Evolutionary conservation across 1,140 invertebrate genomes (phyloP), one percentile per base, ranked within the genome.

Genomic region (Zaprionus africanus): DNA sequence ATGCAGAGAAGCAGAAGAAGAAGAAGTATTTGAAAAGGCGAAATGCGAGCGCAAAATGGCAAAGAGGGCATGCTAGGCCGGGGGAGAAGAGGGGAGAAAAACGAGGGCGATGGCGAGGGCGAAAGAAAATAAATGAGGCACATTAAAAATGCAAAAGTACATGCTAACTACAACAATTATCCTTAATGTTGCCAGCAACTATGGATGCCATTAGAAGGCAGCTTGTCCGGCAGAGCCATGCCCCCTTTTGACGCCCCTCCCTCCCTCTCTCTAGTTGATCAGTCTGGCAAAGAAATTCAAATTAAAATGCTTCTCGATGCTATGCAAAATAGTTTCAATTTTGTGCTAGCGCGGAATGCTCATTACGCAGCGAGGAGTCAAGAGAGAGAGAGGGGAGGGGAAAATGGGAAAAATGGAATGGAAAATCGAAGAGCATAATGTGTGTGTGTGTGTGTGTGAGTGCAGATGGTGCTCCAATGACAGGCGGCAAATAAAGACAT

Each of bases 261-360:
- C 5, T 56, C 36, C 38, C 5, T 43, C 63, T 46, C 31, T 51
- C 12, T 53, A 57, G 60, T 60, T 34, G 60, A 87, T 87, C 84
- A 84, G 9, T 31, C 78, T 87, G 81, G 84, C 85, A 84, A 83
- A 87, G 85, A 88, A 88, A 90, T 88, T 88, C 85, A 88, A 88
- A 88, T 88, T 88, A 88, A 88, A 88, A 88, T 88, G 75, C 85
- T 90, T 90, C 66, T 46, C 59, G 78, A 78, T 90, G 84, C 67
- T 81, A 88, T 88, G 84, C 81, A 88, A 90, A 88, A 90, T 88
- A 88, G 85, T 90, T 88, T 84, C 85, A 90, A 90, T 88, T 88
- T 85, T 81, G 61, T 78, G 62, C 73, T 81, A 67, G 49, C 64
- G 81, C 60, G 75, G 85, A 88, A 90, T 88, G 85, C 79, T 88